Percentiles rank a stretch among this genome's conserved stretches.
phyloP scores from a whole-genome alignment of 2,888 invertebrate genomes.

The Tubulanus polymorphus region DNA sequence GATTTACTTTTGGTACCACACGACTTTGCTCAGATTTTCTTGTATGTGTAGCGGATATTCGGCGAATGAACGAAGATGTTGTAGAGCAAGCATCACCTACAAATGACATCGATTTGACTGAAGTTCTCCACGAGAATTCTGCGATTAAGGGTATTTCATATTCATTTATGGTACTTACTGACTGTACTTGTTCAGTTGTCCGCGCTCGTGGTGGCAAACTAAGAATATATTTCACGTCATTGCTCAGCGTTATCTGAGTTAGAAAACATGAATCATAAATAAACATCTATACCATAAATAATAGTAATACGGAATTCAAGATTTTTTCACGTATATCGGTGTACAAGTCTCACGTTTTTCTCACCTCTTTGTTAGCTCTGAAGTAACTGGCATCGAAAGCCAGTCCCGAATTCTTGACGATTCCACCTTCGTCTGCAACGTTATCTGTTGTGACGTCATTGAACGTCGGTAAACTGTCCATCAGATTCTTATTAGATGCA shows the following conservation, averaged over 20 bases:
- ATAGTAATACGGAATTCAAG: background rate
- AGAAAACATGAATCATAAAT: background rate
- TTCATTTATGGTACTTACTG: slow-evolving; percentile 30
- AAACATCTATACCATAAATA: background rate
- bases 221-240: slow-evolving; percentile 40
- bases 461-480: slow-evolving; percentile 33
- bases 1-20: slow-evolving; percentile 48
- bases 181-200: slow-evolving; percentile 43
- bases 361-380: slow-evolving; percentile 46
- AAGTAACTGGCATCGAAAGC: slow-evolving; percentile 45
- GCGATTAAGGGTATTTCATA: background rate
- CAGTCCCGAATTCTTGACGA: slow-evolving; percentile 33
- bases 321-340: background rate
- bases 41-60: slow-evolving; percentile 52
- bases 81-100: slow-evolving; percentile 45
- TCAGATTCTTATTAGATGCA: slow-evolving; percentile 11
- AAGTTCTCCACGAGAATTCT: background rate
- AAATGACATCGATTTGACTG: slow-evolving; percentile 2
- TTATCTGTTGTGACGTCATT: slow-evolving; percentile 34
- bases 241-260: slow-evolving; percentile 41
- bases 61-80: slow-evolving; percentile 44
- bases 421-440: slow-evolving; percentile 26
- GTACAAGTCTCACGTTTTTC: slow-evolving; percentile 1
- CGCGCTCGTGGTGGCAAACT: slow-evolving; percentile 32
- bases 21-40: slow-evolving; percentile 48